Conservation (phyloP, 2,888 invertebrate species). For the Spatulosminthurus flaviceps region DNA sequence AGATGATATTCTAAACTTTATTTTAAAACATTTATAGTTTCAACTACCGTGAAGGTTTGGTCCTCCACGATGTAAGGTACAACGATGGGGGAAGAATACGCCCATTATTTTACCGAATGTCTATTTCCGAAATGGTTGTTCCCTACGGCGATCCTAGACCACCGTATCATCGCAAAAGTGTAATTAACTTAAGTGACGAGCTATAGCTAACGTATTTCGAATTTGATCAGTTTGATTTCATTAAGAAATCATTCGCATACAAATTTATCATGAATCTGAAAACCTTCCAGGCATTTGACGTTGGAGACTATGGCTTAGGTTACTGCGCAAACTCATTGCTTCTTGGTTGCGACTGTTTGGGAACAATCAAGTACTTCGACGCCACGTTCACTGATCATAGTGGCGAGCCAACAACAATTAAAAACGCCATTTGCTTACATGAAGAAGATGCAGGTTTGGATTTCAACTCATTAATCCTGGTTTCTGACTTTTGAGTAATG, state of each 20-base stretch:
- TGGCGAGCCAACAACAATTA: slow-evolving; percentile 52
- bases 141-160: slow-evolving; percentile 61
- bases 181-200: slow-evolving; percentile 25
- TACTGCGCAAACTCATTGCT: slow-evolving; percentile 56
- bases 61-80: slow-evolving; percentile 58
- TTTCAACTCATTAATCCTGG: background rate
- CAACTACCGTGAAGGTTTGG: slow-evolving; percentile 58
- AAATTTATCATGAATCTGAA: no score
- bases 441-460: slow-evolving; percentile 57
- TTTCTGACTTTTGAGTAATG: no score
- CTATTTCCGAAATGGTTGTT: slow-evolving; percentile 59
- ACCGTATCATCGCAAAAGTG: slow-evolving; percentile 60
- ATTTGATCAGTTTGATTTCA: background rate
- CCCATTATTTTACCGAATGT: slow-evolving; percentile 57
- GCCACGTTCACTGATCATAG: slow-evolving; percentile 55
- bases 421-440: slow-evolving; percentile 60
- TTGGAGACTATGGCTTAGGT: slow-evolving; percentile 57
- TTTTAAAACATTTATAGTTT: no score
- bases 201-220: background rate
- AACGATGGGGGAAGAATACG: slow-evolving; percentile 51
- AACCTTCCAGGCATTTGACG: slow-evolving; percentile 50
- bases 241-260: no score
- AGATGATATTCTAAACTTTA: no score
- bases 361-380: slow-evolving; percentile 58
- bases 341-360: slow-evolving; percentile 58